Conservation (phyloP, 2,797 vertebrate species). For the Adelosebastes latens region DNA sequence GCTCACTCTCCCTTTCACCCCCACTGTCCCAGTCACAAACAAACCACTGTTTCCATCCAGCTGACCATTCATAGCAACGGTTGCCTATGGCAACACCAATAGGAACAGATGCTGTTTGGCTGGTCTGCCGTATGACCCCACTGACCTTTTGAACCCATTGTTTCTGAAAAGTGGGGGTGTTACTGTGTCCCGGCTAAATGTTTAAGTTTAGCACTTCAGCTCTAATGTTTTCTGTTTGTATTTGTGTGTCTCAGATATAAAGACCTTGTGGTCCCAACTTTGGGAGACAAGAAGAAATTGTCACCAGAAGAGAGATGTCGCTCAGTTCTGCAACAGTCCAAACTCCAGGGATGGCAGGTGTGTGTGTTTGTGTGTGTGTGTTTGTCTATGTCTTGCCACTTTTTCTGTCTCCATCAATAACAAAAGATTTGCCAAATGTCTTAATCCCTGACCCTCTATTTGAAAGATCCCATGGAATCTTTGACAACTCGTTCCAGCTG, state of each 20-base stretch:
- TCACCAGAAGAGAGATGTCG: conserved; percentile 88
- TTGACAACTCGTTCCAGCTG: conserved; percentile 76
- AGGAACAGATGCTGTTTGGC: conserved; percentile 79
- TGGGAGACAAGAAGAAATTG: conserved; percentile 82
- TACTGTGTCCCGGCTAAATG: background rate
- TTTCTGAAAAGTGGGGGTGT: conserved; percentile 42
- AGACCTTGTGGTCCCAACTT: conserved; percentile 84
- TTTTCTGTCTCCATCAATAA: conserved; percentile 59
- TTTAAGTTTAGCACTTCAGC: conserved; percentile 16
- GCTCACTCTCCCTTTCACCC: conserved; percentile 15
- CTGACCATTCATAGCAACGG: conserved; percentile 69
- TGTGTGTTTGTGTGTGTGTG: conserved; percentile 43
- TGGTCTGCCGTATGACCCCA: conserved; percentile 65
- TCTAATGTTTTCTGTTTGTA: conserved; percentile 21
- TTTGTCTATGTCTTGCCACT: conserved; percentile 35
- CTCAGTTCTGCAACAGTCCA: conserved; percentile 88
- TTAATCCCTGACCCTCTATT: conserved; percentile 69
- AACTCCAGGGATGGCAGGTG: conserved; percentile 94
- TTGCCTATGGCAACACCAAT: conserved; percentile 76
- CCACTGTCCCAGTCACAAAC: conserved; percentile 44
- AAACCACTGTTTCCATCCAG: conserved; percentile 58
- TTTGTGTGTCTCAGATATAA: conserved; percentile 84
- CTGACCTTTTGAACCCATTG: conserved; percentile 74
- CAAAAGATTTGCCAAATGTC: conserved; percentile 75
- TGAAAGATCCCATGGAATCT: conserved; percentile 75